Base-by-base conservation (phyloP, 2,113 vertebrate genomes). In the Platycercus adscitus region DNA sequence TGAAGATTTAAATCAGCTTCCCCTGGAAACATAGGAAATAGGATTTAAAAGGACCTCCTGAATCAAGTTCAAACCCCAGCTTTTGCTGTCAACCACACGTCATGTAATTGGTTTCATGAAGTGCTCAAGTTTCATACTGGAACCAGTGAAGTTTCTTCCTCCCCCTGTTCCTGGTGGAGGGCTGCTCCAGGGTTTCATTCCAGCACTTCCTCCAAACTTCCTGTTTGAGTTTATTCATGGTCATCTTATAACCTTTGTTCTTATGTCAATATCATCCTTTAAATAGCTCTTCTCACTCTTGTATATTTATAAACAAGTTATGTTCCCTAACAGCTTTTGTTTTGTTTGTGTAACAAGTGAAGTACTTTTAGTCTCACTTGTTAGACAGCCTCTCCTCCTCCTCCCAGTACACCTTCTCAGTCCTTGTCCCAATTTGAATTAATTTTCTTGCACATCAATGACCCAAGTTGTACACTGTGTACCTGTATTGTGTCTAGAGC, bases 1-100 rank as follows among this genome's bases (percentile, higher is more conserved):
- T 2, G 6, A 81, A 95, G 83, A 94, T 94, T 94, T 89, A 81
- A 81, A 93, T 88, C 83, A 91, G 33, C 66, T 89, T 89, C 56
- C 73, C 64, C 37, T 93, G 78, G 49, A 89, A 97, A 88, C 5
- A 6, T 85, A 91, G 81, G 84, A 95, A 96, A 85, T 92, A 88
- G 49, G 84, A 91, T 93, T 96, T 92, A 88, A 80, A 96, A 94
- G 63, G 71, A 47, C n/a, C 81, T 91, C 81, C 63, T 77, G 75
- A 79, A 80, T 63, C 47, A 91, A 88, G 53, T 91, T 89, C 75
- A 91, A 65, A 80, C 33, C 41, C 35, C 37, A 91, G 71, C 15
- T 93, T 94, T 80, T 95, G 44, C 93, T 95, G 94, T 94, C 85
- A 97, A n/a, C 70, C 31, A 10, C 78, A 49, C 4, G 2, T 94